phyloP scores from a whole-genome alignment of 2,113 vertebrate species.

The Abramis brama region DNA sequence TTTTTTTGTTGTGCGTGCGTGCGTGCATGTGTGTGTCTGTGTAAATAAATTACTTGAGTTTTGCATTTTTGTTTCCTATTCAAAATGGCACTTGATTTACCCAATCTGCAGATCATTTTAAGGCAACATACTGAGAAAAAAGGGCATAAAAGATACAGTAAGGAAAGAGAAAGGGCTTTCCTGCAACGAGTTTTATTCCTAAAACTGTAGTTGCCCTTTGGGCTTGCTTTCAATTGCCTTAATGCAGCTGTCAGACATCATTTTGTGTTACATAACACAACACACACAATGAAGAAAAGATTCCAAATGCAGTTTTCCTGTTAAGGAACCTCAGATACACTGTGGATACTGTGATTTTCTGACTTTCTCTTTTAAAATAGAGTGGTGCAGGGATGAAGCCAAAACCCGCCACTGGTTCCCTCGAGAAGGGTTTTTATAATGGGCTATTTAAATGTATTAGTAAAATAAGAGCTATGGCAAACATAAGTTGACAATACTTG shows the following conservation, averaged over 20 bases:
- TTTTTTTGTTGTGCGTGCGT: too few relatives aligned
- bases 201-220: slow-evolving; percentile 18
- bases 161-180: slow-evolving; percentile 29
- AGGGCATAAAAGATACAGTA: background rate
- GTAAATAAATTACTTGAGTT: too few relatives aligned
- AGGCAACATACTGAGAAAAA: background rate
- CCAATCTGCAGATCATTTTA: background rate
- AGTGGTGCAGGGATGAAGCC: background rate
- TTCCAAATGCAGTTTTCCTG: slow-evolving; percentile 67
- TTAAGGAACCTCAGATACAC: slow-evolving; percentile 56
- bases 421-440: too few relatives aligned
- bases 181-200: slow-evolving; percentile 18
- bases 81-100: background rate
- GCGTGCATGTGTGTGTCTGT: too few relatives aligned
- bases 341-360: slow-evolving; percentile 58
- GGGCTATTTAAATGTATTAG: too few relatives aligned
- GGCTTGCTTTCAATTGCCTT: slow-evolving; percentile 61
- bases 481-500: too few relatives aligned
- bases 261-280: slow-evolving; percentile 67
- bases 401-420: too few relatives aligned
- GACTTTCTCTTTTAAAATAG: background rate
- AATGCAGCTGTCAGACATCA: slow-evolving; percentile 74
- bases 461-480: too few relatives aligned
- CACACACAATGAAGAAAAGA: slow-evolving; percentile 61
- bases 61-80: background rate